Evolutionary conservation across 2,797 vertebrate species (phyloP).

Genomic region (Aldrovandia affinis): DNA sequence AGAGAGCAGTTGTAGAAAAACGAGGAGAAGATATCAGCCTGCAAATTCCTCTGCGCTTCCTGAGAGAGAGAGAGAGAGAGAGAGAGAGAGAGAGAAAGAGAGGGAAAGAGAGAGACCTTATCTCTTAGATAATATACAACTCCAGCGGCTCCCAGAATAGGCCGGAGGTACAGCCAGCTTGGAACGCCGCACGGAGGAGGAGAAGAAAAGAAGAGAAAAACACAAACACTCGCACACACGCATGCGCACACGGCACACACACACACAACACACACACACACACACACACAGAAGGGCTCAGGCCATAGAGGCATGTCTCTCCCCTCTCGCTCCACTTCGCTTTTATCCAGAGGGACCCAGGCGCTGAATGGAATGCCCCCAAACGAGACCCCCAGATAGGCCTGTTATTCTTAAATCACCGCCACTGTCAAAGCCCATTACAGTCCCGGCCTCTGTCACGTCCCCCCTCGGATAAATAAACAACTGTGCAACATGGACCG

Average conservation of each 20-base stretch:
- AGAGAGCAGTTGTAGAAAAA: constrained; percentile 68
- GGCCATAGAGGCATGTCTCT: neutral
- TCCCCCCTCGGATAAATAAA: constrained; percentile 48
- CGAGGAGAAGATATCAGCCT: constrained; percentile 68
- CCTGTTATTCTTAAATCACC: neutral
- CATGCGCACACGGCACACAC: constrained; percentile 41
- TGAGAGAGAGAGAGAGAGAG: constrained; percentile 68
- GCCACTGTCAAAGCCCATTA: neutral
- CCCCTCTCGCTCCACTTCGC: constrained; percentile 35
- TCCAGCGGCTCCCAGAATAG: constrained; percentile 78
- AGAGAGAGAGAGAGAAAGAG: constrained; percentile 68
- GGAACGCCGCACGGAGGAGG: constrained; percentile 19
- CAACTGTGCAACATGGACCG: constrained; percentile 34
- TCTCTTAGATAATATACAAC: constrained; percentile 74
- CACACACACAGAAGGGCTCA: constrained; percentile 36
- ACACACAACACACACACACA: constrained; percentile 50
- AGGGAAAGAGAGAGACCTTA: constrained; percentile 71
- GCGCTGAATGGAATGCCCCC: constrained; percentile 28
- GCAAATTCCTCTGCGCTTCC: constrained; percentile 79
- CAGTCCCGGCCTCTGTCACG: constrained; percentile 12
- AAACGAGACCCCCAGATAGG: constrained; percentile 7
- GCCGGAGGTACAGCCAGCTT: constrained; percentile 12
- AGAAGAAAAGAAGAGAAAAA: too few relatives aligned
- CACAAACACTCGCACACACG: constrained; percentile 52
- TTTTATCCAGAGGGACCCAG: constrained; percentile 33